Evolutionary conservation across 2,797 vertebrate species (phyloP).

Genomic region (Rhadinocentrus ornatus): DNA sequence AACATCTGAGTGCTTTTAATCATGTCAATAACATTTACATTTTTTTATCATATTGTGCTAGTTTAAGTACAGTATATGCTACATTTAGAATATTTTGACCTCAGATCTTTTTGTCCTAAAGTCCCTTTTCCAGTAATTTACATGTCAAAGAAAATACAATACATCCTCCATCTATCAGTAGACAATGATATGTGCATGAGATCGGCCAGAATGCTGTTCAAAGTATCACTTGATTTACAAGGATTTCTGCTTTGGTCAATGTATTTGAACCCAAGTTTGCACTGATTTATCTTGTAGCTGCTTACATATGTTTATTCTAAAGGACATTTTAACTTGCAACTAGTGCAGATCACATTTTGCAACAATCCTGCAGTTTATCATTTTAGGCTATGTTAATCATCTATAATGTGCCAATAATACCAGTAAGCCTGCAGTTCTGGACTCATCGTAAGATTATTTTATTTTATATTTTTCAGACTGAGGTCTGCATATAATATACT

Average conservation of each 20-base stretch:
- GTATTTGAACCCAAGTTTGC: conserved; percentile 1
- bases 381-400: too few relatives aligned
- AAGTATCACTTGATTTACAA: neutral
- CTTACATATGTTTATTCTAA: neutral
- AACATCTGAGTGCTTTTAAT: neutral
- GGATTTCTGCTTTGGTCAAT: neutral
- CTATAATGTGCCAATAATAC: too few relatives aligned
- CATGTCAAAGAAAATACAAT: conserved; percentile 10
- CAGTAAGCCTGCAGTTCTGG: too few relatives aligned
- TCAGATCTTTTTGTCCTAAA: neutral
- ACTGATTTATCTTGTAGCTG: too few relatives aligned
- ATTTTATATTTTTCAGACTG: neutral
- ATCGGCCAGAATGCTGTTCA: neutral
- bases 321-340: neutral
- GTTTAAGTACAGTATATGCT: neutral
- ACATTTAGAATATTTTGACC: conserved; percentile 5
- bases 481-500: neutral
- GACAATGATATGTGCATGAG: neutral
- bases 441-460: too few relatives aligned
- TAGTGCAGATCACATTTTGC: too few relatives aligned
- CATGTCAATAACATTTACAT: neutral
- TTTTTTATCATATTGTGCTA: neutral
- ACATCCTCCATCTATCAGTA: conserved; percentile 5
- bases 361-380: too few relatives aligned
- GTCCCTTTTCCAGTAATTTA: conserved; percentile 2